phyloP scores from a whole-genome alignment of 2,113 vertebrate genomes.

The Plecturocebus donacophilus region DNA sequence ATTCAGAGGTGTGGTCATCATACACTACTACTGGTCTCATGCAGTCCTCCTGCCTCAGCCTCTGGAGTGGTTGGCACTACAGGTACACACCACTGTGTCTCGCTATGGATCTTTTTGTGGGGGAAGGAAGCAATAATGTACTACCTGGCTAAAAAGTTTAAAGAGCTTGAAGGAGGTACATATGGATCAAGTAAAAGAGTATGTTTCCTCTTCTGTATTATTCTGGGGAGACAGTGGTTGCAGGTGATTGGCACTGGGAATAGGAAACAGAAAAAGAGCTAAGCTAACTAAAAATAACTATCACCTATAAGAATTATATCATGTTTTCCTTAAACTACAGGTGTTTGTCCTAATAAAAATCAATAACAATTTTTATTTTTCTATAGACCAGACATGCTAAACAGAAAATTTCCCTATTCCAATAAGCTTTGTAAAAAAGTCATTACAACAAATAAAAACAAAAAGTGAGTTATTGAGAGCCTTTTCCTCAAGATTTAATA shows the following conservation, averaged over 20 bases:
- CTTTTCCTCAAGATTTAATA: slow-evolving; percentile 43
- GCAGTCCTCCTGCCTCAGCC: background rate
- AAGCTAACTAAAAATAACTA: background rate
- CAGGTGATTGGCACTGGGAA: background rate
- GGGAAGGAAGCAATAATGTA: background rate
- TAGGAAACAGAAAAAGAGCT: background rate
- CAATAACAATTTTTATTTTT: slow-evolving; percentile 63
- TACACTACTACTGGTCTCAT: background rate
- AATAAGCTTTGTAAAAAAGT: slow-evolving; percentile 60
- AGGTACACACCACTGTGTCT: background rate
- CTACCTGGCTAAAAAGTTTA: background rate
- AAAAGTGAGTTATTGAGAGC: slow-evolving; percentile 29
- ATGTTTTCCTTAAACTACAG: slow-evolving; percentile 69
- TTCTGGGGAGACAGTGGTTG: fast-evolving
- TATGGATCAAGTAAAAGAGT: background rate
- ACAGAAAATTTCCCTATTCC: slow-evolving; percentile 45
- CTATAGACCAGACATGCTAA: background rate
- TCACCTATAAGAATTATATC: background rate
- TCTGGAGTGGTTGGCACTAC: background rate
- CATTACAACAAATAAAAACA: background rate
- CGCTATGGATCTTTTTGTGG: background rate
- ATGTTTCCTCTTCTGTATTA: background rate
- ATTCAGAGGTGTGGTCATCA: background rate
- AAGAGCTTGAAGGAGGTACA: background rate
- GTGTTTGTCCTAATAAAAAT: slow-evolving; percentile 57